These are phyloP conservation scores for Drosophila buzzatii DNA, from an alignment of 2,888 invertebrate genomes.

Conservation along the genomic window DNA sequence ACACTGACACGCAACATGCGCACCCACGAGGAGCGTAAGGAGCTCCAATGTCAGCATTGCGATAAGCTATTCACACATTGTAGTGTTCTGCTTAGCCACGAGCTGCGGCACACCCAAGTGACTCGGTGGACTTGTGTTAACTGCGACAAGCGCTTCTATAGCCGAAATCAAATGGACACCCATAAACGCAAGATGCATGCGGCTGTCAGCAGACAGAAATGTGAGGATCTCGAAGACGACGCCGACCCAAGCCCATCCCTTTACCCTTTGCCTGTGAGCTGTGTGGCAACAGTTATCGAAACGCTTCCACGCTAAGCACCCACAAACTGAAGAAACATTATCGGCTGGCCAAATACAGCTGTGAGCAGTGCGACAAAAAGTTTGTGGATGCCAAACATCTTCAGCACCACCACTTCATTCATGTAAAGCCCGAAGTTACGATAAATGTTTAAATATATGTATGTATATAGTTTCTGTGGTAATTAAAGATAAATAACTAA, in stretches of 20 bases:
- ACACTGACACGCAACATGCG: slow-evolving; percentile 65
- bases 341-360: slow-evolving; percentile 52
- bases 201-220: slow-evolving; percentile 10
- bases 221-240: not conserved
- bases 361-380: slow-evolving; percentile 64
- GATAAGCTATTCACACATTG: slow-evolving; percentile 61
- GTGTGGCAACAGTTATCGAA: slow-evolving; percentile 65
- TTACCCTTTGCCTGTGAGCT: slow-evolving; percentile 65
- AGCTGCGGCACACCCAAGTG: slow-evolving; percentile 66
- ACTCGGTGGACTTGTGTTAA: slow-evolving; percentile 52
- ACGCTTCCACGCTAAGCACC: slow-evolving; percentile 68
- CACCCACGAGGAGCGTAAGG: slow-evolving; percentile 57
- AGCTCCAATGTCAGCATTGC: slow-evolving; percentile 58
- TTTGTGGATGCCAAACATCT: slow-evolving; percentile 54
- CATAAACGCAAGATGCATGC: slow-evolving; percentile 65
- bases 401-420: slow-evolving; percentile 54
- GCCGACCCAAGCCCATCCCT: not conserved
- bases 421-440: slow-evolving; percentile 28
- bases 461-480: not conserved
- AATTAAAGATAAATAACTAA: too few relatives aligned
- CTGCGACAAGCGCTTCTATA: slow-evolving; percentile 67
- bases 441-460: not conserved
- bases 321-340: slow-evolving; percentile 69
- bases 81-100: slow-evolving; percentile 67
- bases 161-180: slow-evolving; percentile 69